A percentile compares a stretch with the other conserved stretches of the same genome.
Conservation (phyloP, 2,797 vertebrate species). For the Nannoperca australis region DNA sequence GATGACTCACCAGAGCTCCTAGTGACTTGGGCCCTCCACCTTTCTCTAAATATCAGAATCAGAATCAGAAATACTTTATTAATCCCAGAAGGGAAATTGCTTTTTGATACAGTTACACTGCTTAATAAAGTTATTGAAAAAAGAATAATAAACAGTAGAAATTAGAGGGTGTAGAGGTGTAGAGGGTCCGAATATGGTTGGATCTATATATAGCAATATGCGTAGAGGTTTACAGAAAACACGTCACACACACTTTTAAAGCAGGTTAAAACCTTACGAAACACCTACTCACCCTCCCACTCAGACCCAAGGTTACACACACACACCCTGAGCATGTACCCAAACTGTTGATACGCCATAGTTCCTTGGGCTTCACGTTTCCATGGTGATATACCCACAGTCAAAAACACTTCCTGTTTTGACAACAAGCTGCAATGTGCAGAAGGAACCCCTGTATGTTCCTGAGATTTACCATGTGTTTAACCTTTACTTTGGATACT, state of each 20-base stretch:
- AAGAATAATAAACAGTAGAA: no score
- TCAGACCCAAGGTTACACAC: conserved; percentile 24
- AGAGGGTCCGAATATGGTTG: no score
- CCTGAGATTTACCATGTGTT: not conserved
- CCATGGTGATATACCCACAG: conserved; percentile 55
- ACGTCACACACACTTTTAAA: conserved; percentile 21
- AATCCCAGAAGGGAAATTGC: no score
- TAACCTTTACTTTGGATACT: not conserved
- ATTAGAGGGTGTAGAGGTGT: no score
- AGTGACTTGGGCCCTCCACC: conserved; percentile 24
- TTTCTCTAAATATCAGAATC: conserved; percentile 33
- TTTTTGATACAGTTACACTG: no score
- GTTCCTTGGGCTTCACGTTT: conserved; percentile 50
- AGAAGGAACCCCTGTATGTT: not conserved
- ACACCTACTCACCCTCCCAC: conserved; percentile 17
- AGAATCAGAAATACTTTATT: no score
- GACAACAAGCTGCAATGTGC: conserved; percentile 10
- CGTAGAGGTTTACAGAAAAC: conserved; percentile 49
- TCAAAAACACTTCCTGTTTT: conserved; percentile 54
- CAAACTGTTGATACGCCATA: conserved; percentile 52
- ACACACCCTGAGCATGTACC: conserved; percentile 38
- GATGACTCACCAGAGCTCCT: conserved; percentile 71
- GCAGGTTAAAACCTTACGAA: conserved; percentile 20
- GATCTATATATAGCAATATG: no score
- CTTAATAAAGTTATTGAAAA: no score